Percentiles rank a stretch among this genome's conserved stretches.
Evolutionary conservation across 2,797 vertebrate genomes (phyloP).

Genomic region (Pseudochirops corinnae): DNA sequence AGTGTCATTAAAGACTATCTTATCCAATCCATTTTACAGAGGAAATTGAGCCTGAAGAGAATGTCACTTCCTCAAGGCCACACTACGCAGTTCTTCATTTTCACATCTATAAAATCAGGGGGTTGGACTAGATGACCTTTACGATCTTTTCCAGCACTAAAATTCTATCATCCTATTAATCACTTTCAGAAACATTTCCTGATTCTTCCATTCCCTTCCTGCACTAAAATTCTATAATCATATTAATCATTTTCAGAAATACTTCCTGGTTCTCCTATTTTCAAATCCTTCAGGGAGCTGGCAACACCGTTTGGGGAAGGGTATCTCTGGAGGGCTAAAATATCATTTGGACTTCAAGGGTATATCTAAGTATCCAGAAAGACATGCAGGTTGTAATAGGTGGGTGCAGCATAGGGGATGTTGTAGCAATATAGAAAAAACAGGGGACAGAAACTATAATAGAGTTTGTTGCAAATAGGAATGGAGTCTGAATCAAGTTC

Average conservation of each 20-base stretch:
- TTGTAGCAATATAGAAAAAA: neutral
- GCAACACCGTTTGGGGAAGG: neutral
- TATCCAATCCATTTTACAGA: neutral
- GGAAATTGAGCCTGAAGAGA: neutral
- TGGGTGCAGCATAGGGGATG: neutral
- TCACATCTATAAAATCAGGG: conserved; percentile 34
- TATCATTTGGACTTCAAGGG: neutral
- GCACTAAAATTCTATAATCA: conserved; percentile 7
- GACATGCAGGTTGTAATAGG: neutral
- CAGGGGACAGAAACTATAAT: neutral
- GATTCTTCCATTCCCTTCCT: conserved; percentile 4
- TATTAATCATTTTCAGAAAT: conserved; percentile 22
- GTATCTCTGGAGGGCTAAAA: neutral
- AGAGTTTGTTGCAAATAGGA: neutral
- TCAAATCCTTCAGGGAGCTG: conserved; percentile 43
- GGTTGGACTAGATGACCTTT: conserved; percentile 51
- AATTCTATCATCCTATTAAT: conserved; percentile 15
- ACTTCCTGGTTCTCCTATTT: conserved; percentile 28
- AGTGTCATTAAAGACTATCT: neutral
- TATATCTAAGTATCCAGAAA: conserved; percentile 20
- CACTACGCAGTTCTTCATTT: neutral
- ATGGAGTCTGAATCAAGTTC: neutral
- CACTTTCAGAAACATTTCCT: conserved; percentile 38
- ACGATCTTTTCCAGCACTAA: conserved; percentile 12
- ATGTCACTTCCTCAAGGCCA: neutral